phyloP scores from a whole-genome alignment of 64 coral and sea anemone genomes.

The Pocillopora damicornis region DNA sequence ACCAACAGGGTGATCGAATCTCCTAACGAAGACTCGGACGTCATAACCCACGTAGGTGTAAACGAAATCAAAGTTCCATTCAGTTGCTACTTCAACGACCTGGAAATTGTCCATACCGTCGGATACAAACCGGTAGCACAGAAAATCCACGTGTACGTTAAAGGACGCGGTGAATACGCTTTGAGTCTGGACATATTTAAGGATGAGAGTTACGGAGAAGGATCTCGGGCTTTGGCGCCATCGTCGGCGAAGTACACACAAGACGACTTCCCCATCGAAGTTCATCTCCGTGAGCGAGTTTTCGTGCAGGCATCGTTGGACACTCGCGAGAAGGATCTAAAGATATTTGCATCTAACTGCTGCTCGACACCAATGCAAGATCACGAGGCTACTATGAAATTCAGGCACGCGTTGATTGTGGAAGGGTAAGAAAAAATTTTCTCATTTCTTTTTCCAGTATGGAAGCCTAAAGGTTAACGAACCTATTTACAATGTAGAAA shows the following conservation, averaged over 20 bases:
- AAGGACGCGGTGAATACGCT: conserved; percentile 71
- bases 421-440: conserved; percentile 47
- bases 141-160: conserved; percentile 71
- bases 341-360: conserved; percentile 82
- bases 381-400: conserved; percentile 67
- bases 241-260: conserved; percentile 43
- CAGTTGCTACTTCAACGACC: conserved; percentile 82
- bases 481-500: no score
- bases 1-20: conserved; percentile 79
- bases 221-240: neutral
- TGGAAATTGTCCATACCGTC: conserved; percentile 70
- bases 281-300: conserved; percentile 63
- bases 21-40: conserved; percentile 46
- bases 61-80: conserved; percentile 79
- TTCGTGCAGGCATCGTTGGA: conserved; percentile 73
- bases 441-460: no score
- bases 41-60: conserved; percentile 60
- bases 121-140: conserved; percentile 60
- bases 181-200: conserved; percentile 76
- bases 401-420: conserved; percentile 70
- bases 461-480: no score
- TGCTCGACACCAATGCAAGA: conserved; percentile 84
- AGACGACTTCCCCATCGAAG: conserved; percentile 65
- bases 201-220: conserved; percentile 40
- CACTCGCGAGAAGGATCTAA: conserved; percentile 77